These are phyloP conservation scores for Anastrepha ludens DNA, from an alignment of 1,140 invertebrate genomes.

Conservation along the genomic window DNA sequence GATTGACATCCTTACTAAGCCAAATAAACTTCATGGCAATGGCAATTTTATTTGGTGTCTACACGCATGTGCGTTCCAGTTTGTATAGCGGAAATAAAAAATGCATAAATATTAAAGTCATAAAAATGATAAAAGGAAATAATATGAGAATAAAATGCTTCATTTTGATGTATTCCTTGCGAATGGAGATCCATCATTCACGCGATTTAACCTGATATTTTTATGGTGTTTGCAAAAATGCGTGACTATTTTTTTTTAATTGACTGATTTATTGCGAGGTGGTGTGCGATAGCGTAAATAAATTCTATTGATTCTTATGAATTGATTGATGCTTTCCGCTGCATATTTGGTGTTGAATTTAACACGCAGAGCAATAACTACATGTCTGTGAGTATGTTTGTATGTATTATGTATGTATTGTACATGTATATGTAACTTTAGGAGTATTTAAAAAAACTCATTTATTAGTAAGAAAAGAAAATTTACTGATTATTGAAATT, in stretches of 20 bases:
- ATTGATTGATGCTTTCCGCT: slow-evolving; percentile 6
- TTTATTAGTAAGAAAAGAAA: background rate
- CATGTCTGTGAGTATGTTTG: background rate
- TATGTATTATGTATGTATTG: background rate
- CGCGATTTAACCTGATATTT: background rate
- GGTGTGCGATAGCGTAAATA: background rate
- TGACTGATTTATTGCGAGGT: background rate
- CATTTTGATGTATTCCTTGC: background rate
- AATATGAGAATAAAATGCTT: background rate
- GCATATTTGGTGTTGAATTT: background rate
- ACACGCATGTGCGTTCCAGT: too few relatives aligned
- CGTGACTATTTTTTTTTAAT: background rate
- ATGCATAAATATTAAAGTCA: background rate
- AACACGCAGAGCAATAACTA: background rate
- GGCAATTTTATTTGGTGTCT: too few relatives aligned
- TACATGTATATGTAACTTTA: background rate
- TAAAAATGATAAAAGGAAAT: background rate
- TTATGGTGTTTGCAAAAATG: background rate
- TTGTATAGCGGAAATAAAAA: background rate
- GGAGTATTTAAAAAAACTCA: background rate
- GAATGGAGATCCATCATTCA: background rate
- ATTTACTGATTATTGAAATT: background rate
- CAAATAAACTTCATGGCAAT: too few relatives aligned
- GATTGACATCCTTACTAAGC: too few relatives aligned
- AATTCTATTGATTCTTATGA: slow-evolving; percentile 4